Evolutionary conservation across 2,797 vertebrate species (phyloP).

Genomic region (Apogon talboti): DNA sequence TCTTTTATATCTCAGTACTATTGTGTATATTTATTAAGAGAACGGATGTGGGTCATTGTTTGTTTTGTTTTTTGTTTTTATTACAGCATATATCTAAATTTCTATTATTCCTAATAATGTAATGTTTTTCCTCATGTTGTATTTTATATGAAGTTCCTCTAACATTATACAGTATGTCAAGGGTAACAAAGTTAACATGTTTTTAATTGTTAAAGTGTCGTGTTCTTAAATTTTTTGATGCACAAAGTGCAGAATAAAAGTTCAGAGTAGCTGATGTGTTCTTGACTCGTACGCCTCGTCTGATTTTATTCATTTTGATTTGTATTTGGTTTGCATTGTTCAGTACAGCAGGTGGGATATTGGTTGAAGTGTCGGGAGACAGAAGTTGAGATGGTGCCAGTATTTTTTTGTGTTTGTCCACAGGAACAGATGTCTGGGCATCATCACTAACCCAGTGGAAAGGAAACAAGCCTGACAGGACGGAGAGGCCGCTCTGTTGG

Average conservation of each 20-base stretch:
- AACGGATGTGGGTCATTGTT: slow-evolving; percentile 79
- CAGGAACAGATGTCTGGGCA: slow-evolving; percentile 74
- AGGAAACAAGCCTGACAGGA: slow-evolving; percentile 70
- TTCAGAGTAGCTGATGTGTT: slow-evolving; percentile 31
- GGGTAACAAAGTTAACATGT: slow-evolving; percentile 53
- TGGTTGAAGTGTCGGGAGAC: slow-evolving; percentile 15
- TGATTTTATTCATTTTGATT: not conserved
- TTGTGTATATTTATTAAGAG: slow-evolving; percentile 85
- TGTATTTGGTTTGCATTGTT: too few relatives aligned
- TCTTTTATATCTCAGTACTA: slow-evolving; percentile 83
- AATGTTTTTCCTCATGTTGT: slow-evolving; percentile 53
- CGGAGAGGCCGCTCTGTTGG: slow-evolving; percentile 34
- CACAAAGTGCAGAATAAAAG: slow-evolving; percentile 79
- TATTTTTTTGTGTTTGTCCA: slow-evolving; percentile 43
- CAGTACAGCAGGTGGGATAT: not conserved
- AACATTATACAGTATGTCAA: slow-evolving; percentile 64
- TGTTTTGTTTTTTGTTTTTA: slow-evolving; percentile 51
- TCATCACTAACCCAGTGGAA: slow-evolving; percentile 47
- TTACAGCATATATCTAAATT: slow-evolving; percentile 69
- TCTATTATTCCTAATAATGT: slow-evolving; percentile 76
- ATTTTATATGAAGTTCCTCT: slow-evolving; percentile 80
- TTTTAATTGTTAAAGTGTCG: slow-evolving; percentile 35
- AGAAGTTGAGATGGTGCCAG: slow-evolving; percentile 23
- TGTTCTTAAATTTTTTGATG: slow-evolving; percentile 66
- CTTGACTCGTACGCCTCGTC: not conserved